phyloP scores from a whole-genome alignment of 2,797 vertebrate species.

The Lateolabrax maculatus region DNA sequence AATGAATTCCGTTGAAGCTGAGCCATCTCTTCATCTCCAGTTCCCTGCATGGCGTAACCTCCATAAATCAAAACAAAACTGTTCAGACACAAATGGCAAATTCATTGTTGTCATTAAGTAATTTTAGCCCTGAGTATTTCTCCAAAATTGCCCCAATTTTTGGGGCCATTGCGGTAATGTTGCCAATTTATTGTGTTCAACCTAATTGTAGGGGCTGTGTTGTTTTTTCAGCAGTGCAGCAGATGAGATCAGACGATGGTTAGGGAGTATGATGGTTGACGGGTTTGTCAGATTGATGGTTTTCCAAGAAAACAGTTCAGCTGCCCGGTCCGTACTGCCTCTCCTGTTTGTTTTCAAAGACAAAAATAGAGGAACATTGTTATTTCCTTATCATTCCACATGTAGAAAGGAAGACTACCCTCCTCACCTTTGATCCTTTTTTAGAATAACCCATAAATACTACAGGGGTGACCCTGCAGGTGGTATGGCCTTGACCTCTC shows the following conservation, averaged over 20 bases:
- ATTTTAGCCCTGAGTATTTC: constrained; percentile 37
- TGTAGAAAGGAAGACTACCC: not conserved
- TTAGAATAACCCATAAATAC: constrained; percentile 15
- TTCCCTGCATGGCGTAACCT: not conserved
- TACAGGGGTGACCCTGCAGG: constrained; percentile 21
- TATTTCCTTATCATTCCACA: constrained; percentile 27
- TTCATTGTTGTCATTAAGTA: constrained; percentile 19
- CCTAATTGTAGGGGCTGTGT: constrained; percentile 24
- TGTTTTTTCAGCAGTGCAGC: constrained; percentile 58
- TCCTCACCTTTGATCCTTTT: constrained; percentile 27
- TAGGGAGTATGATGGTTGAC: constrained; percentile 25
- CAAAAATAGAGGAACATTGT: constrained; percentile 58
- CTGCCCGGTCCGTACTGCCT: not conserved
- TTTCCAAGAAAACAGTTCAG: constrained; percentile 30
- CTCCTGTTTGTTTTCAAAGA: constrained; percentile 57
- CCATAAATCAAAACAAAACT: constrained; percentile 30
- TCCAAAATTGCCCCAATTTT: constrained; percentile 27
- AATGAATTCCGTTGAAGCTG: not conserved
- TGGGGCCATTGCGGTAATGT: constrained; percentile 17
- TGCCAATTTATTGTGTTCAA: constrained; percentile 17
- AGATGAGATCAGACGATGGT: constrained; percentile 35
- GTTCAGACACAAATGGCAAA: constrained; percentile 31
- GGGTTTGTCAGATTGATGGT: constrained; percentile 47
- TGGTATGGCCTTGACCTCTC: constrained; percentile 12
- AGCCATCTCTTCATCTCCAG: not conserved